Evolutionary conservation across 2,113 vertebrate species (phyloP).

Genomic region (Ophiodon elongatus): DNA sequence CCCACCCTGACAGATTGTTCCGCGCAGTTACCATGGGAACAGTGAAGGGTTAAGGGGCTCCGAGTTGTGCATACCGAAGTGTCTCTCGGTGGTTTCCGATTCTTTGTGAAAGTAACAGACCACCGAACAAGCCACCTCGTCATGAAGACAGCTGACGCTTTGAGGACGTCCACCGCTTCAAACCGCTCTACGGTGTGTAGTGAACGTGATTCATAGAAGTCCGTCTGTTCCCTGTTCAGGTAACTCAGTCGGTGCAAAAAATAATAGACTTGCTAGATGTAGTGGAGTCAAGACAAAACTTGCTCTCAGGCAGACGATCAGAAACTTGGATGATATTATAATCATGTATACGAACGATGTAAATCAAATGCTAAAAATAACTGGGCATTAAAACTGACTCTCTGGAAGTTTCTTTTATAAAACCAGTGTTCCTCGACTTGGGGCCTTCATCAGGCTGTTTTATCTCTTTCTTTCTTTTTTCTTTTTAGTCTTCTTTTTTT

Average conservation of each 20-base stretch:
- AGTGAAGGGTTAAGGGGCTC: slow-evolving; percentile 58
- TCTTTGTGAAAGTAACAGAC: slow-evolving; percentile 35
- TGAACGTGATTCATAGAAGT: not conserved
- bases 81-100: slow-evolving; percentile 33
- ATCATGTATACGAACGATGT: not conserved
- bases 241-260: too few relatives aligned
- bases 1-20: slow-evolving; percentile 48
- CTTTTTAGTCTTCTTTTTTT: too few relatives aligned
- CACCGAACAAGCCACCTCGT: not conserved
- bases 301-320: not conserved
- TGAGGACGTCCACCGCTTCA: too few relatives aligned
- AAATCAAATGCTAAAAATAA: too few relatives aligned
- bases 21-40: slow-evolving; percentile 52
- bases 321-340: not conserved
- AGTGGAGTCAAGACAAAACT: too few relatives aligned
- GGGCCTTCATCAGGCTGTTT: too few relatives aligned
- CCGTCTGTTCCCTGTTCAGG: too few relatives aligned
- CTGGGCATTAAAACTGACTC: too few relatives aligned
- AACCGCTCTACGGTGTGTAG: too few relatives aligned
- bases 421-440: too few relatives aligned
- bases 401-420: too few relatives aligned
- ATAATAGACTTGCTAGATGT: too few relatives aligned
- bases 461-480: not conserved
- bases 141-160: not conserved
- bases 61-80: slow-evolving; percentile 31